phyloP scores from a whole-genome alignment of 2,888 invertebrate species.

The Pollenia angustigena region DNA sequence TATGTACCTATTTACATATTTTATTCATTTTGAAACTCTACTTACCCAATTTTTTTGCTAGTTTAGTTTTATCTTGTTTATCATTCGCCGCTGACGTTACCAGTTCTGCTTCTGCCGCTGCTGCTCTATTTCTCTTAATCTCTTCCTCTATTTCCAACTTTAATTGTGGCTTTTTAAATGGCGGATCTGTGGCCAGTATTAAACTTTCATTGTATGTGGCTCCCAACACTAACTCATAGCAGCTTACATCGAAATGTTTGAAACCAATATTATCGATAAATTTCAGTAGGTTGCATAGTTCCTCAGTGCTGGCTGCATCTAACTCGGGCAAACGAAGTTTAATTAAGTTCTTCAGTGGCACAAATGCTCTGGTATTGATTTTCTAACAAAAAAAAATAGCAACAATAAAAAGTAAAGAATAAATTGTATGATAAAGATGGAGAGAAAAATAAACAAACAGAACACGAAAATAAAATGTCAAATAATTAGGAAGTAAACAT shows the following conservation, averaged over 20 bases:
- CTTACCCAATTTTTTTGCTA: constrained; percentile 47
- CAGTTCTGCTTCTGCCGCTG: background rate
- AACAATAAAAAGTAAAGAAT: constrained; percentile 18
- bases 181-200: constrained; percentile 80
- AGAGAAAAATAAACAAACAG: constrained; percentile 26
- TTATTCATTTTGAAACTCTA: background rate
- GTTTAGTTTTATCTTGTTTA: constrained; percentile 35
- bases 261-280: constrained; percentile 83
- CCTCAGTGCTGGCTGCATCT: constrained; percentile 79
- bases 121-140: constrained; percentile 43
- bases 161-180: constrained; percentile 68
- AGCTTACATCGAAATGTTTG: constrained; percentile 82
- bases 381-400: constrained; percentile 77
- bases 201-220: constrained; percentile 83
- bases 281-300: constrained; percentile 81
- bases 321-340: constrained; percentile 82
- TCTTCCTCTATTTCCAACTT: constrained; percentile 54
- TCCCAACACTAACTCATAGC: constrained; percentile 82
- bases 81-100: constrained; percentile 16
- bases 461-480: constrained; percentile 59
- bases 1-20: too few relatives aligned
- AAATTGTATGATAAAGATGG: constrained; percentile 2
- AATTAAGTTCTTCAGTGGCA: constrained; percentile 81
- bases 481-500: constrained; percentile 46
- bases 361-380: constrained; percentile 83